Conservation (phyloP, 2,888 invertebrate genomes). For the Trichogramma dendrolimi region DNA sequence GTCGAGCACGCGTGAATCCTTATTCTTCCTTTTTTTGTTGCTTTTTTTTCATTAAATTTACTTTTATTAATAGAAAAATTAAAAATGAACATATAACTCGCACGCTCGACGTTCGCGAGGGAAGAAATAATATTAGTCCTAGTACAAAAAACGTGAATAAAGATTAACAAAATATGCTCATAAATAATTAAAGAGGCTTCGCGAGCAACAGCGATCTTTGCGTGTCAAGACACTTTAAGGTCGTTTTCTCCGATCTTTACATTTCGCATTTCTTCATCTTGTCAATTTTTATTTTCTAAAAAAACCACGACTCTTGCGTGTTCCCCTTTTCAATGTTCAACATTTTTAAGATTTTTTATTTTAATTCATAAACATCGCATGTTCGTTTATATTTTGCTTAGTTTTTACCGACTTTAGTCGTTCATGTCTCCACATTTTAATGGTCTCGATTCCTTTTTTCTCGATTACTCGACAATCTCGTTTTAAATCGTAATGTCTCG, state of each 20-base stretch:
- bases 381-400: constrained; percentile 13
- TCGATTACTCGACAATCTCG: constrained; percentile 22
- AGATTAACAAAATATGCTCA: constrained; percentile 50
- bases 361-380: constrained; percentile 21
- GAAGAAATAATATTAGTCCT: constrained; percentile 42
- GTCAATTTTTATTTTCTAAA: constrained; percentile 18
- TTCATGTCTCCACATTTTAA: constrained; percentile 6
- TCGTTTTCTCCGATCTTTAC: constrained; percentile 18
- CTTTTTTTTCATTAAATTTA: neutral
- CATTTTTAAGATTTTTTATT: constrained; percentile 23
- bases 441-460: constrained; percentile 12
- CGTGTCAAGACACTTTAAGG: constrained; percentile 23
- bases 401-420: constrained; percentile 17
- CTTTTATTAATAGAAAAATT: neutral
- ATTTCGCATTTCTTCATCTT: constrained; percentile 6
- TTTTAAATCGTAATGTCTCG: constrained; percentile 12
- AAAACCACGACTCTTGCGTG: constrained; percentile 20
- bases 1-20: constrained; percentile 16
- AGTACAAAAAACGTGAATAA: constrained; percentile 46
- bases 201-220: constrained; percentile 38
- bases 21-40: neutral
- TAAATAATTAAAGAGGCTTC: constrained; percentile 45
- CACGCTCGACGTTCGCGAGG: constrained; percentile 27
- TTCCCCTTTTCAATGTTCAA: constrained; percentile 30
- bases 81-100: constrained; percentile 7